These are phyloP conservation scores for Myxocyprinus asiaticus DNA, from an alignment of 2,113 vertebrate genomes.

Conservation along the genomic window DNA sequence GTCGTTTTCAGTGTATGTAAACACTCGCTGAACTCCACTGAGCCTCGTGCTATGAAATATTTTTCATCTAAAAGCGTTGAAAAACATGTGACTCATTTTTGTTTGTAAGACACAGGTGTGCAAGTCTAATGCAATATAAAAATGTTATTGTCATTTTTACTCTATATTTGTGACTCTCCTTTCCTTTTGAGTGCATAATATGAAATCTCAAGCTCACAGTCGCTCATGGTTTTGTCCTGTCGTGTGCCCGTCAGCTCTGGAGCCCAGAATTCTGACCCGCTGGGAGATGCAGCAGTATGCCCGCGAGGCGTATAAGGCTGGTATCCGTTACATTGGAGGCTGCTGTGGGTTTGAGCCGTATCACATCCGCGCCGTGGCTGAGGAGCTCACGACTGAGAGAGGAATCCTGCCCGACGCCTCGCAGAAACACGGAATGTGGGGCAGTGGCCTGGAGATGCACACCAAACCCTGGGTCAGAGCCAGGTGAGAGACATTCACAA, in stretches of 20 bases:
- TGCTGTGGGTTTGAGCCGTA: conserved; percentile 97
- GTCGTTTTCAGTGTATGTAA: no score
- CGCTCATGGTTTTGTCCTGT: neutral
- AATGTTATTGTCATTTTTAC: no score
- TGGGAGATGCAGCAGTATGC: conserved; percentile 96
- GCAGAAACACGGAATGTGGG: conserved; percentile 93
- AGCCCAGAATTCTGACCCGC: conserved; percentile 88
- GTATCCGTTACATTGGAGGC: conserved; percentile 89
- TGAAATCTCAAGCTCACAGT: no score
- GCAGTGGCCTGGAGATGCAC: conserved; percentile 86
- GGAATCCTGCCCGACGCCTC: conserved; percentile 85
- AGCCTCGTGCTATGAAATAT: no score
- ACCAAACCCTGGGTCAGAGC: conserved; percentile 98
- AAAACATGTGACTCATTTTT: no score
- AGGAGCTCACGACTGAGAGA: conserved; percentile 87
- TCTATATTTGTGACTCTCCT: no score
- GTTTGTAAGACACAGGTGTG: no score
- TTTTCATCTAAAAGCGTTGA: no score
- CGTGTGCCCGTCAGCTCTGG: conserved; percentile 76
- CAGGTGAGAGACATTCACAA: conserved; percentile 74
- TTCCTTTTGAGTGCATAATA: no score
- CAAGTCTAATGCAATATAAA: no score
- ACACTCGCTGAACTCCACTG: no score
- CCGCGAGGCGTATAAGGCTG: conserved; percentile 86
- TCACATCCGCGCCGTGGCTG: conserved; percentile 87